Conservation (phyloP, 2,797 vertebrate genomes). For the Leuciscus waleckii region DNA sequence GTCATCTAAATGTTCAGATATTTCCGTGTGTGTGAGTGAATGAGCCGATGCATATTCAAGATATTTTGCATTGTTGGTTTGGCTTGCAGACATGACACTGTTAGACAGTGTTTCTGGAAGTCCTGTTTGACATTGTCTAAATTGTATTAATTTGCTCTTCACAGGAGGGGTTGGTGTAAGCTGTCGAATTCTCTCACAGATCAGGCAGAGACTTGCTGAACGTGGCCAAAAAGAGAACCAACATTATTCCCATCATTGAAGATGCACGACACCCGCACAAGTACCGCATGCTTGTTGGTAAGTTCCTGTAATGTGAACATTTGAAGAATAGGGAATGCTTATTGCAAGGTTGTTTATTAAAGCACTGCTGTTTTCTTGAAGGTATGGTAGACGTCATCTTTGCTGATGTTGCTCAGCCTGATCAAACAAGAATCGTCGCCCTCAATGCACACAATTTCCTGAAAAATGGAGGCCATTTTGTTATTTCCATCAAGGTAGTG, state of each 20-base stretch:
- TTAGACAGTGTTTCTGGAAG: not conserved
- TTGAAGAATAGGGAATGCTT: no score
- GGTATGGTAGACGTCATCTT: conserved; percentile 98
- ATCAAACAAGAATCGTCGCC: conserved; percentile 93
- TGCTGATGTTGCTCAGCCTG: conserved; percentile 92
- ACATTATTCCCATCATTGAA: conserved; percentile 94
- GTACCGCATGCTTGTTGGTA: conserved; percentile 93
- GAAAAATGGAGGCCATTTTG: conserved; percentile 91
- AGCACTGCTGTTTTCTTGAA: conserved; percentile 56
- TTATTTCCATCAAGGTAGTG: conserved; percentile 93
- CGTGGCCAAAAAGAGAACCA: conserved; percentile 93
- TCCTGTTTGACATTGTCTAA: not conserved
- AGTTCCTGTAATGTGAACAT: conserved; percentile 47
- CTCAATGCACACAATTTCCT: conserved; percentile 94
- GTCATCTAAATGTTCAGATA: no score
- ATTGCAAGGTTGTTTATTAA: not conserved
- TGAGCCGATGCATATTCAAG: no score
- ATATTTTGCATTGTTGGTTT: not conserved
- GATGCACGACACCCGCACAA: conserved; percentile 94
- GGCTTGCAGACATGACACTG: not conserved
- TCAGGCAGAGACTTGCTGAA: conserved; percentile 94
- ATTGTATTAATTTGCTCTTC: not conserved
- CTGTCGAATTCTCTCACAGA: conserved; percentile 93
- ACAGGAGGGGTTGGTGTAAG: conserved; percentile 92
- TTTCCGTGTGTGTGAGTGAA: no score